A percentile compares a stretch with the other conserved stretches of the same genome.
Conservation (phyloP, 2,888 invertebrate genomes). For the Teleiodes luculella region DNA sequence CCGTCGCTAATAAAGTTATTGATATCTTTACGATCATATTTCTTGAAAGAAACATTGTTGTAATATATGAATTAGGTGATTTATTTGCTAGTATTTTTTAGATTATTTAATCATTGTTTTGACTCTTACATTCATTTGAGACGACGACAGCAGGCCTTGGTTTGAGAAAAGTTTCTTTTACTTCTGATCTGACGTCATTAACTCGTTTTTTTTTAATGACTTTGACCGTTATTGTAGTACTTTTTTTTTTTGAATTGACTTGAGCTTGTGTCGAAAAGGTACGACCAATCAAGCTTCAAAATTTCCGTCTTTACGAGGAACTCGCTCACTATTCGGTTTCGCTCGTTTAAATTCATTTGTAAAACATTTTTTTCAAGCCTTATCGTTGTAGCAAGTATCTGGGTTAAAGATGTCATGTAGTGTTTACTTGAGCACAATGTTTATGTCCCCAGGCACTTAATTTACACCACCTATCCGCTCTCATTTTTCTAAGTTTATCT, state of each 20-base stretch:
- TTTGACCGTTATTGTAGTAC: no score
- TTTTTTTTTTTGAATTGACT: no score
- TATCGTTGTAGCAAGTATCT: constrained; percentile 38
- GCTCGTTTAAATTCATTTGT: constrained; percentile 1
- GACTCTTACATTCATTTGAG: no score
- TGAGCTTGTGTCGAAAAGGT: no score
- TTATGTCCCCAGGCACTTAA: constrained; percentile 12
- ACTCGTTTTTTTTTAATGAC: no score
- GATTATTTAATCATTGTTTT: no score
- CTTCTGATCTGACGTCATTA: no score
- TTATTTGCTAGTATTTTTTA: background rate
- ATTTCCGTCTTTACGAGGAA: background rate
- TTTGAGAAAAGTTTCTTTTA: no score
- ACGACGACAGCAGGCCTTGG: no score
- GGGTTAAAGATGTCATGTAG: constrained; percentile 55
- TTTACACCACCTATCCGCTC: constrained; percentile 18
- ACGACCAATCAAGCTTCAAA: no score
- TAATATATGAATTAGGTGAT: background rate
- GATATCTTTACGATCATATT: constrained; percentile 9
- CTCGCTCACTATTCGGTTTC: no score
- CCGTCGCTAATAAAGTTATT: constrained; percentile 4
- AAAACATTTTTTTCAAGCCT: constrained; percentile 14
- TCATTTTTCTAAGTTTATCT: constrained; percentile 13
- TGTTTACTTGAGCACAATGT: constrained; percentile 49
- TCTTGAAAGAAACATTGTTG: background rate